These are phyloP conservation scores for Sigmodon hispidus DNA, from an alignment of 2,113 vertebrate species.

Conservation along the genomic window DNA sequence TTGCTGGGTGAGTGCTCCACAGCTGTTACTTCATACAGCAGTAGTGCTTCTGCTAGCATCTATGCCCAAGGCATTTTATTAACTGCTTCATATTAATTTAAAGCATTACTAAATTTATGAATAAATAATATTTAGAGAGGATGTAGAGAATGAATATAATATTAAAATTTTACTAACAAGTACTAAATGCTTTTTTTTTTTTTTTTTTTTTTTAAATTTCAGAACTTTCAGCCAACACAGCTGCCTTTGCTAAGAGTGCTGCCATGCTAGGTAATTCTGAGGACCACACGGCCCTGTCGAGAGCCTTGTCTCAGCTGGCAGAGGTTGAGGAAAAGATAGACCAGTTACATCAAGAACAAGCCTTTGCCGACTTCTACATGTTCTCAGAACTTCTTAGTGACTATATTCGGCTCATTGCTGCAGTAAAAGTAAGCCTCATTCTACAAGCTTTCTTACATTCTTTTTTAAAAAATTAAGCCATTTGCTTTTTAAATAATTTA, in stretches of 20 bases:
- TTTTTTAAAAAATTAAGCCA: not conserved
- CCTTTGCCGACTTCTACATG: conserved; percentile 95
- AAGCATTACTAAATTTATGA: conserved; percentile 19
- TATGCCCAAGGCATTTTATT: conserved; percentile 21
- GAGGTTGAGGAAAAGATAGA: conserved; percentile 99
- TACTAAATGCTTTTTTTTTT: conserved; percentile 52
- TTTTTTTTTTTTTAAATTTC: conserved; percentile 74
- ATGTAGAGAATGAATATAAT: not conserved
- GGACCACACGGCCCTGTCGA: conserved; percentile 97
- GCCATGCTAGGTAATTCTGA: conserved; percentile 99
- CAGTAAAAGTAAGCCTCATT: conserved; percentile 92
- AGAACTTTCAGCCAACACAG: conserved; percentile 97
- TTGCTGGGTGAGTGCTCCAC: not conserved
- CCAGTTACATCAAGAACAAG: conserved; percentile 97
- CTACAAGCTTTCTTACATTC: not conserved
- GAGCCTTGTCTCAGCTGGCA: conserved; percentile 98
- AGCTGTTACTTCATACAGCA: not conserved
- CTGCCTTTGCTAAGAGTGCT: conserved; percentile 97
- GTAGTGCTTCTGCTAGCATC: not conserved
- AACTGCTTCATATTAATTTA: conserved; percentile 17
- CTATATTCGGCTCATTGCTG: conserved; percentile 96
- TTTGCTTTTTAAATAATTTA: conserved; percentile 25
- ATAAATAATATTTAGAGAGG: conserved; percentile 56
- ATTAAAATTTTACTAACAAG: conserved; percentile 28
- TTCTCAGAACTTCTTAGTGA: conserved; percentile 97